Conservation (phyloP, 1,140 invertebrate genomes). For the Cyclina sinensis region DNA sequence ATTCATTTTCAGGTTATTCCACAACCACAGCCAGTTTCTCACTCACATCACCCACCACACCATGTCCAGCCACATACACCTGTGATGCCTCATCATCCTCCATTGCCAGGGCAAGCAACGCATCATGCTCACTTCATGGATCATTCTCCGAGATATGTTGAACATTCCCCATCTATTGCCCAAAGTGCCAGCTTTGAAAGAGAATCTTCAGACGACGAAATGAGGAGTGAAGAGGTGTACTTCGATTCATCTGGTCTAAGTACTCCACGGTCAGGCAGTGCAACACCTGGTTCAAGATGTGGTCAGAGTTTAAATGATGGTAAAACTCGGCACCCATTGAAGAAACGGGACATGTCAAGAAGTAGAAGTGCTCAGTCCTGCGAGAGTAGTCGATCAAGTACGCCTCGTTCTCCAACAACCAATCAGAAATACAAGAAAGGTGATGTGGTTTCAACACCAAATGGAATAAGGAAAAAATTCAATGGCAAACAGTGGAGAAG, state of each 20-base stretch:
- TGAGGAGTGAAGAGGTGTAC: conserved; percentile 80
- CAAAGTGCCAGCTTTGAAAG: conserved; percentile 79
- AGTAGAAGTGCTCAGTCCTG: conserved; percentile 85
- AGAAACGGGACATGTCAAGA: conserved; percentile 82
- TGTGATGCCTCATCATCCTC: conserved; percentile 57
- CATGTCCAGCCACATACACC: conserved; percentile 61
- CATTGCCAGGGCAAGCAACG: conserved; percentile 85
- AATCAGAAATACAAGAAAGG: conserved; percentile 99
- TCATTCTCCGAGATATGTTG: conserved; percentile 65
- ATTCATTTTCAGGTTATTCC: conserved; percentile 48
- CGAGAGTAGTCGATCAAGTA: conserved; percentile 85
- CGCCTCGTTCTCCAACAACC: conserved; percentile 88
- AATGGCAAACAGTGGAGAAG: conserved; percentile 99
- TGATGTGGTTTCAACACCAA: conserved; percentile 98
- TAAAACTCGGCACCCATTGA: conserved; percentile 77
- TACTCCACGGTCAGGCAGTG: conserved; percentile 87
- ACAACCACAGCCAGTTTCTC: conserved; percentile 65
- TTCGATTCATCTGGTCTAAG: conserved; percentile 84
- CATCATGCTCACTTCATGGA: conserved; percentile 89
- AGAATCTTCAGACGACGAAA: conserved; percentile 84
- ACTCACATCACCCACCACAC: conserved; percentile 12
- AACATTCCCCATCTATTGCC: conserved; percentile 70
- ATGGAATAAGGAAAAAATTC: conserved; percentile 99
- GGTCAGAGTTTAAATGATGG: conserved; percentile 76
- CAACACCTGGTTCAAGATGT: conserved; percentile 84